Evolutionary conservation across 2,797 vertebrate species (phyloP), one percentile per base, ranked within the genome.

Genomic region (Lemur catta): DNA sequence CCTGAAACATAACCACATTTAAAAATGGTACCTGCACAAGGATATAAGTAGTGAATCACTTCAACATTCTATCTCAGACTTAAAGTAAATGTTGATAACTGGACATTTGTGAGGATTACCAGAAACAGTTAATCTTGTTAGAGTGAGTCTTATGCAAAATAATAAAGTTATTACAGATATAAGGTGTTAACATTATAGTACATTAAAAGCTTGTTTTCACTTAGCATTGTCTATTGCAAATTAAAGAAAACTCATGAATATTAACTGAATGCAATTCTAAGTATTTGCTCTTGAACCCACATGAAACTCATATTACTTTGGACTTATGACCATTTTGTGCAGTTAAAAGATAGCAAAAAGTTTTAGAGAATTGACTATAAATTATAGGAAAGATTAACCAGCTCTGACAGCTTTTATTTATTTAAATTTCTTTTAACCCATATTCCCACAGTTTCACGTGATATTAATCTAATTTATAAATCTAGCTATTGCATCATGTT

Each of bases 361-460:
- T 55, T 89, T 81, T 75, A 63, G 28, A 89, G 18, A 74, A 79
- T 50, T 78, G 18, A 61, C 35, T 79, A 35, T 5, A 50, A 57
- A 78, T 41, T 72, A 11, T 79, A 81, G 38, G 8, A 46, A 55
- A 80, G 1, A 43, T 59, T n/a, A 90, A 41, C 22, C 3, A 85
- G 24, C 4, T 6, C 28, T 81, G 35, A 78, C 59, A 46, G 30
- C 7, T 26, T 84, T 67, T 57, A 13, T 43, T 65, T 26, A 52
- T 92, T 78, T 74, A 92, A 87, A 92, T 72, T 88, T 48, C 22
- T 67, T 61, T 95, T 85, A 95, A 74, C 28, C 2, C 24, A 61
- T 48, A 93, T 35, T 67, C 12, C 20, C 20, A 78, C 3, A 88
- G 14, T 1, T 1, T 78, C 18, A 65, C n/a, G 46, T 30, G 28